Evolutionary conservation across 2,113 vertebrate genomes (phyloP).

Genomic region (Elachura formosa): DNA sequence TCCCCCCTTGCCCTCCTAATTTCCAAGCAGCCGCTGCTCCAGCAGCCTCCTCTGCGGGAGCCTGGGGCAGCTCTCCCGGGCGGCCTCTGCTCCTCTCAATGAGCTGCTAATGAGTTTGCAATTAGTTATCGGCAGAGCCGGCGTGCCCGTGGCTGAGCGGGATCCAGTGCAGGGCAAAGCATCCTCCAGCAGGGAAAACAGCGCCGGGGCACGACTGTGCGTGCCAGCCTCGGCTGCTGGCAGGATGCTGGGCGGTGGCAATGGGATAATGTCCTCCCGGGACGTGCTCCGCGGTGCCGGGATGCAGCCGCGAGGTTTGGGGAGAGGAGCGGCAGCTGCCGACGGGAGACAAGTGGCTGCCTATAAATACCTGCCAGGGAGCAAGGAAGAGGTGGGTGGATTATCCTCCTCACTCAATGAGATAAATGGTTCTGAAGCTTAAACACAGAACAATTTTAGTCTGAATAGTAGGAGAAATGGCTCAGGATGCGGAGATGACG

Average conservation of each 20-base stretch:
- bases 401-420: constrained; percentile 63
- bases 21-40: neutral
- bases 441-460: constrained; percentile 57
- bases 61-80: neutral
- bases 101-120: constrained; percentile 51
- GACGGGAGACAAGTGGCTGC: constrained; percentile 11
- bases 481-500: neutral
- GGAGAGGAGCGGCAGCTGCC: neutral
- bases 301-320: neutral
- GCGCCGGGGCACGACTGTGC: rapidly evolving
- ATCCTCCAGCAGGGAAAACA: neutral
- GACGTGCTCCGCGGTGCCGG: neutral
- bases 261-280: neutral
- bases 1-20: neutral
- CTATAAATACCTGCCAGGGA: constrained; percentile 66
- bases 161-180: neutral
- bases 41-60: neutral
- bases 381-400: constrained; percentile 61
- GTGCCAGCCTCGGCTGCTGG: neutral
- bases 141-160: neutral
- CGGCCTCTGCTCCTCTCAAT: constrained; percentile 5
- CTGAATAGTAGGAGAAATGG: constrained; percentile 49
- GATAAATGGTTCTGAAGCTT: constrained; percentile 58
- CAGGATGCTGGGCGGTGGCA: neutral
- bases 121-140: constrained; percentile 23